Evolutionary conservation across 2,888 invertebrate species (phyloP), one percentile per base, ranked within the genome.

Genomic region (Perdita meconis): DNA sequence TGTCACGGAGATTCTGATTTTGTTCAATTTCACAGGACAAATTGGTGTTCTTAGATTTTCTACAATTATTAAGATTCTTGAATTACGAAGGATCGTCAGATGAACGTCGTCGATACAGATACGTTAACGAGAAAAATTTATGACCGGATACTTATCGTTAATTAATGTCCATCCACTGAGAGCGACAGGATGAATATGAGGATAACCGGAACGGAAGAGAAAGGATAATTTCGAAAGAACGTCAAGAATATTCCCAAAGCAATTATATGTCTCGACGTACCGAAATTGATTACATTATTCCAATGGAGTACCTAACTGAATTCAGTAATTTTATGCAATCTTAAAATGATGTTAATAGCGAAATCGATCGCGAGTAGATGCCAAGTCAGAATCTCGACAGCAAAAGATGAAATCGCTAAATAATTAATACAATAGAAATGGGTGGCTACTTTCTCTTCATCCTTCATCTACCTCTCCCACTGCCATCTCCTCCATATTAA

Each of bases 31-130:
- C 10, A 12, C 19, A 22, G 19, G 22, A 47, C 19, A 22, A 19
- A 3, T 10, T 22, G 19, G 12, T 47, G 16, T 12, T 10, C 19
- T 47, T 10, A 19, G 10, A 19, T 47, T 3, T 10, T 10, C 16
- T 10, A 19, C 19, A 47, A 19, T 87, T 89, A 89, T 89, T 4
- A 87, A 90, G 88, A 88, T 85, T 88, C 86, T 87, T 87, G 87
- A 87, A 84, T 86, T 88, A 81, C 82, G 19, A 22, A 16, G 47
- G 19, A 47, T 10, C 0, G 19, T 10, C 22, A 22, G 10, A 19
- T 47, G 19, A 19, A 22, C 47, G 47, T 10, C 47, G 19, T 19
- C 16, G 12, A 34, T 34, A 34, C 34, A 10, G 44, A 10, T 19
- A 44, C 44, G 19, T 8, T 16, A 16, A n/a, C 30, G 1, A 13